Evolutionary conservation across 2,888 invertebrate species (phyloP).

Genomic region (Alviniconcha strummeri): DNA sequence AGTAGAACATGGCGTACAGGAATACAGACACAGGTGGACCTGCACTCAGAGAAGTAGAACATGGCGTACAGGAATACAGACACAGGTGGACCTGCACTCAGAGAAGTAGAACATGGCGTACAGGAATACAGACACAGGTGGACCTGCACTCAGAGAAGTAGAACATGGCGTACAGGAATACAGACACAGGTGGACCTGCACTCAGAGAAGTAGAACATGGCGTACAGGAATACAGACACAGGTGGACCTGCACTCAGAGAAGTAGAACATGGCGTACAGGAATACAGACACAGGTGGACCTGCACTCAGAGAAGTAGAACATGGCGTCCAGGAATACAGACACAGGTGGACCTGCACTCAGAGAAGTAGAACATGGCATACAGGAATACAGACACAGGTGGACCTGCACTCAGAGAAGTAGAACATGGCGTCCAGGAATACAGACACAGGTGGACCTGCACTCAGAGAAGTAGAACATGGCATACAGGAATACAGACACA

Average conservation of each 20-base stretch:
- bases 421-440: too few relatives aligned
- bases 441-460: too few relatives aligned
- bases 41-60: too few relatives aligned
- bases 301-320: too few relatives aligned
- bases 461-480: too few relatives aligned
- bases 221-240: neutral
- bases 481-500: too few relatives aligned
- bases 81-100: too few relatives aligned
- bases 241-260: neutral
- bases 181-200: too few relatives aligned
- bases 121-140: slow-evolving; percentile 41
- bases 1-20: too few relatives aligned
- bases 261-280: neutral
- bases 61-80: too few relatives aligned
- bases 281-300: neutral
- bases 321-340: neutral
- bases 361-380: slow-evolving; percentile 43
- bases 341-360: neutral
- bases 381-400: neutral
- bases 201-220: neutral
- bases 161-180: neutral
- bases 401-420: too few relatives aligned
- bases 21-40: too few relatives aligned
- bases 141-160: neutral
- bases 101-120: slow-evolving; percentile 44